Conservation (phyloP, 1,140 invertebrate genomes). For the Diabrotica undecimpunctata region DNA sequence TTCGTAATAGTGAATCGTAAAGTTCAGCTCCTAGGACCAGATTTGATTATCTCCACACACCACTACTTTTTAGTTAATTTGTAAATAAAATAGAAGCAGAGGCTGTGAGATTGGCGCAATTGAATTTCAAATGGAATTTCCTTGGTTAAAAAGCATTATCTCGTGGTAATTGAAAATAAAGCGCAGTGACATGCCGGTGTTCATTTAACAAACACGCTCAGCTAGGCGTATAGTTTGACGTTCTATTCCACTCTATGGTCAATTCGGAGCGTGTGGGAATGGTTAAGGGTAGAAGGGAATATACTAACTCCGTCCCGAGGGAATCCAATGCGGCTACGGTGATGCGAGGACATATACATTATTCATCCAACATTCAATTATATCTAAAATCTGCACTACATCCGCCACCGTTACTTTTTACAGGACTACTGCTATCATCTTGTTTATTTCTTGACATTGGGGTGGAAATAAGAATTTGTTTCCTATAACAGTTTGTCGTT, state of each 20-base stretch:
- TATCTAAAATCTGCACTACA: slow-evolving; percentile 35
- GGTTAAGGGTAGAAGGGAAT: slow-evolving; percentile 22
- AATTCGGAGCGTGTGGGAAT: slow-evolving; percentile 21
- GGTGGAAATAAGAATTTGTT: slow-evolving; percentile 17
- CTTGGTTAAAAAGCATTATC: slow-evolving; percentile 22
- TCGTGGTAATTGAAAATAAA: slow-evolving; percentile 33
- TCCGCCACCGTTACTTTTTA: background rate
- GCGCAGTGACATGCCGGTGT: slow-evolving; percentile 27
- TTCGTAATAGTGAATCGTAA: too few relatives aligned
- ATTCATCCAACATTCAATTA: slow-evolving; percentile 41
- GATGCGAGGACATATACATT: slow-evolving; percentile 35
- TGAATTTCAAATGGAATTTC: slow-evolving; percentile 9
- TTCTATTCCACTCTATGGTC: slow-evolving; percentile 30
- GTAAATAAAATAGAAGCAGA: background rate
- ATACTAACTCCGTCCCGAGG: slow-evolving; percentile 34
- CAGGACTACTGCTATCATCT: slow-evolving; percentile 8
- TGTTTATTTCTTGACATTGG: slow-evolving; percentile 10
- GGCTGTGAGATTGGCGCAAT: background rate
- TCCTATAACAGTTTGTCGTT: background rate
- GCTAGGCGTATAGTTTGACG: slow-evolving; percentile 28
- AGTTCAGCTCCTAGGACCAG: too few relatives aligned
- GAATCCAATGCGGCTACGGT: slow-evolving; percentile 26
- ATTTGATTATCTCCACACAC: too few relatives aligned
- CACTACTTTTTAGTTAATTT: background rate
- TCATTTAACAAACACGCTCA: slow-evolving; percentile 34